Evolutionary conservation across 2,113 vertebrate genomes (phyloP).

Genomic region (zebrafish (Danio rerio)): GRCz12tu NC_133198.1:20020501-20021000

Average conservation of each 20-base stretch:
- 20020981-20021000: background rate
- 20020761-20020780: background rate
- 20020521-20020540: background rate
- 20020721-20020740: background rate
- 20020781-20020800: background rate
- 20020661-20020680: background rate
- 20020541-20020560: background rate
- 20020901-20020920: background rate
- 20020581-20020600: background rate
- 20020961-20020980: background rate
- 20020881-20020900: background rate
- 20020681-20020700: background rate
- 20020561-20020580: background rate
- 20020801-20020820: background rate
- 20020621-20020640: background rate
- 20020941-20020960: background rate
- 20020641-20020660: background rate
- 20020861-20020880: background rate
- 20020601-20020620: background rate
- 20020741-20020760: background rate
- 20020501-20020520: background rate
- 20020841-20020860: background rate
- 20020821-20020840: background rate
- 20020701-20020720: background rate
- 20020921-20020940: background rate